These are phyloP conservation scores for Menura novaehollandiae DNA, from an alignment of 2,113 vertebrate genomes.

Conservation along the genomic window DNA sequence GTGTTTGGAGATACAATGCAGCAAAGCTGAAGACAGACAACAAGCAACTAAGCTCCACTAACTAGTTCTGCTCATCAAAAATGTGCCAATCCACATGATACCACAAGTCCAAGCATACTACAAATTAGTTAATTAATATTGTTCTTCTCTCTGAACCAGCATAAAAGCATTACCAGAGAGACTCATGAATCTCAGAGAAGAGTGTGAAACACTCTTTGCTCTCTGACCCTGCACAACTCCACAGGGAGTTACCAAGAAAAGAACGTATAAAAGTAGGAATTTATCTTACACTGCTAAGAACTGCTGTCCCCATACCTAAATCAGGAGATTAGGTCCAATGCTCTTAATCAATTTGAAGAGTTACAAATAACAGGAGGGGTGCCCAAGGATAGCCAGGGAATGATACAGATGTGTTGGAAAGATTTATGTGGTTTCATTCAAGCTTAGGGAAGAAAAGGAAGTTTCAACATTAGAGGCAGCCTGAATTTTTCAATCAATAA, in stretches of 20 bases:
- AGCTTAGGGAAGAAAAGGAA: neutral
- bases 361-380: neutral
- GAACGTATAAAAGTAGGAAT: accelerated
- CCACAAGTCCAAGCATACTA: neutral
- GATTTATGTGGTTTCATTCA: neutral
- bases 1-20: neutral
- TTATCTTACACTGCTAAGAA: neutral
- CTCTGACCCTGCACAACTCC: neutral
- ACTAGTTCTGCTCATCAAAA: neutral
- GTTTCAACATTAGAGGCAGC: neutral
- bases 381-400: neutral
- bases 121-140: neutral
- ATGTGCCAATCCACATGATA: accelerated
- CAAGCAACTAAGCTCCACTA: neutral
- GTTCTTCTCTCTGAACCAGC: neutral
- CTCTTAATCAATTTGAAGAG: neutral
- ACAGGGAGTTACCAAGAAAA: neutral
- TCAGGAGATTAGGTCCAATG: neutral
- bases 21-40: neutral
- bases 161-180: neutral
- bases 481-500: neutral
- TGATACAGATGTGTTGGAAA: neutral
- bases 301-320: neutral
- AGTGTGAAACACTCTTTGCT: neutral
- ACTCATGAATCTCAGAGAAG: neutral